These are phyloP conservation scores for Spinibarbus caldwelli DNA, from an alignment of 2,797 vertebrate species.

Conservation along the genomic window DNA sequence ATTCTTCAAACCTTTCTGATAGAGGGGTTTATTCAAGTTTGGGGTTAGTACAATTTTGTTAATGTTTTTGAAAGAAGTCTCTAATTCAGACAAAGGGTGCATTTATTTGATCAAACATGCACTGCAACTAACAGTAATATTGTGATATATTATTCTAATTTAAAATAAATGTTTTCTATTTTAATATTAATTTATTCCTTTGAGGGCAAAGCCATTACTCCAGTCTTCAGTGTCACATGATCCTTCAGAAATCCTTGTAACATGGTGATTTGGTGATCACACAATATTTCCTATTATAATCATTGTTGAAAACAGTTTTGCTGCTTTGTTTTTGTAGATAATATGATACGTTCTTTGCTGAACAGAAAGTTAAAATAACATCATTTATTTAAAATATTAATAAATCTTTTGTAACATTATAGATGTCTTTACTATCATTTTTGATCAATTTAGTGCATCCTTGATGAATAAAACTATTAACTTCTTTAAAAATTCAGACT, in stretches of 20 bases:
- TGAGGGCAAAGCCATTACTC: background rate
- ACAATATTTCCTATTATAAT: background rate
- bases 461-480: background rate
- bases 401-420: too few relatives aligned
- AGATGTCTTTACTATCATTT: background rate
- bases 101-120: background rate
- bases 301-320: background rate
- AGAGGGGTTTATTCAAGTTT: constrained; percentile 2
- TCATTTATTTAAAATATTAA: background rate
- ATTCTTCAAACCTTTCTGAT: background rate
- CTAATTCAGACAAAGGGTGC: background rate
- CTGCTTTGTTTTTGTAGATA: background rate
- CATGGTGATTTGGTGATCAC: background rate
- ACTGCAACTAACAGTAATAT: background rate
- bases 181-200: background rate
- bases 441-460: background rate
- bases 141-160: background rate
- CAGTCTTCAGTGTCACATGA: background rate
- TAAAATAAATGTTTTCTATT: background rate
- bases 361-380: background rate
- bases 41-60: background rate
- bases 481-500: background rate
- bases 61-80: background rate
- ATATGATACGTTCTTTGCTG: background rate
- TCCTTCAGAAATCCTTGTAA: background rate